Percentiles rank a stretch among this genome's conserved stretches.
These are phyloP conservation scores for Sarcophaga carnaria DNA, from an alignment of 2,888 invertebrate species.

Conservation along the genomic window DNA sequence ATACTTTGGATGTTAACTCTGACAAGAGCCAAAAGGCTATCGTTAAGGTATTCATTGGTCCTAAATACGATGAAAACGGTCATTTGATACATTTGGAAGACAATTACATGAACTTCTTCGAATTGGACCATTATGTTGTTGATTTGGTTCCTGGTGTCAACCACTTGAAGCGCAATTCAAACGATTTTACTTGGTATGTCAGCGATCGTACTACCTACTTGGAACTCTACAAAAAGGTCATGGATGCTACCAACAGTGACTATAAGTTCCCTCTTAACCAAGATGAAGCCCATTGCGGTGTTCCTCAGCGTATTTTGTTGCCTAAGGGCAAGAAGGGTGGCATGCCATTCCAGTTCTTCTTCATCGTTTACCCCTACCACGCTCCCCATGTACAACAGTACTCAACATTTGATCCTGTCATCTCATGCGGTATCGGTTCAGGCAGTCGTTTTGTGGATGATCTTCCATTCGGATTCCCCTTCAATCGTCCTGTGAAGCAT, in stretches of 20 bases:
- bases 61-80: conserved; percentile 85
- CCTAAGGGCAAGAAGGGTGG: conserved; percentile 86
- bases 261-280: conserved; percentile 82
- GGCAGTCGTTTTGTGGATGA: conserved; percentile 80
- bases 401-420: conserved; percentile 82
- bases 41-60: conserved; percentile 87
- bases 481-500: conserved; percentile 86
- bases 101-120: conserved; percentile 86
- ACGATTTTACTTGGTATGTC: conserved; percentile 86
- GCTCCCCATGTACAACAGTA: conserved; percentile 81
- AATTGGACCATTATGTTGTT: conserved; percentile 86
- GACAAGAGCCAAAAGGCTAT: conserved; percentile 85
- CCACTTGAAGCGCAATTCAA: conserved; percentile 84
- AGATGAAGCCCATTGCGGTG: conserved; percentile 83
- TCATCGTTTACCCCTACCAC: conserved; percentile 84
- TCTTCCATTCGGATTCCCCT: conserved; percentile 88
- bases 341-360: conserved; percentile 85
- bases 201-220: conserved; percentile 84
- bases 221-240: conserved; percentile 82
- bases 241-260: conserved; percentile 82
- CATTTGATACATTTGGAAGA: conserved; percentile 83
- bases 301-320: conserved; percentile 85
- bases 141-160: conserved; percentile 84
- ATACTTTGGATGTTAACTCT: conserved; percentile 84
- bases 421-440: conserved; percentile 83